Conservation (phyloP, 2,797 vertebrate genomes). For the Danio aesculapii region DNA sequence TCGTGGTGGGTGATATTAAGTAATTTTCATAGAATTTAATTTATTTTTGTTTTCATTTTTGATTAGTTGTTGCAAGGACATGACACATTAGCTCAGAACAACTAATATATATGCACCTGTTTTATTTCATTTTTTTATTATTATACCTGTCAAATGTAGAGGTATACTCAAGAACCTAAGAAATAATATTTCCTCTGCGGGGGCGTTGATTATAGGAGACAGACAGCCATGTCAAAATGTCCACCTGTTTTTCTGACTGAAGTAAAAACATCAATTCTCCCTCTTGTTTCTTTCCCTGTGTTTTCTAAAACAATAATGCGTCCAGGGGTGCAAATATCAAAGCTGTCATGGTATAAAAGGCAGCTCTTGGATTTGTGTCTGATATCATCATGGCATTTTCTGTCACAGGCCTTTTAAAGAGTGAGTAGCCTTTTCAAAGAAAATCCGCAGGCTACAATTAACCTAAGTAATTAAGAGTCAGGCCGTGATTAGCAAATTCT, state of each 20-base stretch:
- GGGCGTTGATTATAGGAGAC: slow-evolving; percentile 27
- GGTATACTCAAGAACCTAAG: too few relatives aligned
- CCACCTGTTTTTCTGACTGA: slow-evolving; percentile 44
- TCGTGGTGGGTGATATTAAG: slow-evolving; percentile 79
- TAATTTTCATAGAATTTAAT: background rate
- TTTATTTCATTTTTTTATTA: background rate
- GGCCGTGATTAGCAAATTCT: slow-evolving; percentile 82
- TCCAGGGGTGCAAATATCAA: slow-evolving; percentile 75
- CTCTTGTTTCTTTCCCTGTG: slow-evolving; percentile 62
- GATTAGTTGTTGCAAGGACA: background rate
- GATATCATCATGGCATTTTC: slow-evolving; percentile 64
- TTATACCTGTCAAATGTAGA: background rate
- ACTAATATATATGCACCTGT: background rate
- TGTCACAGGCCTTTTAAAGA: slow-evolving; percentile 59
- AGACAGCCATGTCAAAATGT: slow-evolving; percentile 62
- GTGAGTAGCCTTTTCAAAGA: slow-evolving; percentile 62
- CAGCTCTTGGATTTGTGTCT: slow-evolving; percentile 64
- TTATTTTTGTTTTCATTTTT: background rate
- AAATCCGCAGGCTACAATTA: slow-evolving; percentile 80
- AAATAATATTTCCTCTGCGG: background rate
- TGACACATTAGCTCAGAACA: background rate
- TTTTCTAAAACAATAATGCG: slow-evolving; percentile 69
- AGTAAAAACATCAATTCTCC: slow-evolving; percentile 37
- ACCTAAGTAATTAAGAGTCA: slow-evolving; percentile 83
- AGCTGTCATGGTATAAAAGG: slow-evolving; percentile 71